Conservation (phyloP, 2,797 vertebrate species). For the Macropodus opercularis region DNA sequence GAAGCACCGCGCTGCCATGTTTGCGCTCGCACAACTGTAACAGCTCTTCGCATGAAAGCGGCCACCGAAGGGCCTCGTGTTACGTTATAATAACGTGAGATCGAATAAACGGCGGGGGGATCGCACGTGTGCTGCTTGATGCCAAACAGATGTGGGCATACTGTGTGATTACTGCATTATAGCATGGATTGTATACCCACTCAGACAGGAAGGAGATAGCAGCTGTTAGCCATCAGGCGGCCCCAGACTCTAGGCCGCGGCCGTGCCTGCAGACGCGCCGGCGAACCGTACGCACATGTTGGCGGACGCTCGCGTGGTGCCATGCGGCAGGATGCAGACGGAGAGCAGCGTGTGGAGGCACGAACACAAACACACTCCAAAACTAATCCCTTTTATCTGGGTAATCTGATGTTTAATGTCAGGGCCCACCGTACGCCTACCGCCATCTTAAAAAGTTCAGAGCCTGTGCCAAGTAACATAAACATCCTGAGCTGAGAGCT, state of each 20-base stretch:
- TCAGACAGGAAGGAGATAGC: conserved; percentile 76
- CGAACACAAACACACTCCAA: conserved; percentile 37
- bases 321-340: conserved; percentile 39
- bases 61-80: conserved; percentile 57
- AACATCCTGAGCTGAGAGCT: conserved; percentile 71
- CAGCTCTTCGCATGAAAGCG: conserved; percentile 59
- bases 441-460: conserved; percentile 59
- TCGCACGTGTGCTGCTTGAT: conserved; percentile 70
- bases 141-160: conserved; percentile 74
- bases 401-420: conserved; percentile 68
- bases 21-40: conserved; percentile 38
- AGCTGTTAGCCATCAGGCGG: conserved; percentile 78
- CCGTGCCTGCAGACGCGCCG: conserved; percentile 67
- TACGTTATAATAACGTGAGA: conserved; percentile 70
- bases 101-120: conserved; percentile 69
- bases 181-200: conserved; percentile 72
- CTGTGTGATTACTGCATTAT: conserved; percentile 75
- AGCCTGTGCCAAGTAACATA: conserved; percentile 66
- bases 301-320: conserved; percentile 41
- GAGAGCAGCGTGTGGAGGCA: conserved; percentile 52
- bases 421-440: conserved; percentile 62
- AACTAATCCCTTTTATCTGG: conserved; percentile 62
- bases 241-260: conserved; percentile 58
- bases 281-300: conserved; percentile 52
- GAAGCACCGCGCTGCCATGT: conserved; percentile 28